phyloP scores from a whole-genome alignment of 2,797 vertebrate species.

The Rhodeus uyekii region DNA sequence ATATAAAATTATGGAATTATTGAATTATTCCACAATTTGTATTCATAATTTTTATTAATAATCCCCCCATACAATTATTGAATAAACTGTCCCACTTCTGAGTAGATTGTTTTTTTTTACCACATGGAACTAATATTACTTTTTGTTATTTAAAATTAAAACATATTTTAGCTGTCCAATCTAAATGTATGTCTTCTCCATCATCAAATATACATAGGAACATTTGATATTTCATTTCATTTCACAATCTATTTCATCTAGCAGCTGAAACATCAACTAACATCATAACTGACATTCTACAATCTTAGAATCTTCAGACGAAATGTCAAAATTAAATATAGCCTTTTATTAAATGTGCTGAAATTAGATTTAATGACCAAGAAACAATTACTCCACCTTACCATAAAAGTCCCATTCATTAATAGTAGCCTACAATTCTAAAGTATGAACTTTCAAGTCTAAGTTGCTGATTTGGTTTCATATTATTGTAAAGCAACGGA shows the following conservation, averaged over 20 bases:
- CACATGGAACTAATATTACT: no score
- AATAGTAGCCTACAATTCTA: background rate
- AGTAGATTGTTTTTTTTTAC: background rate
- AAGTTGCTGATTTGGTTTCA: background rate
- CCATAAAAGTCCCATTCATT: background rate
- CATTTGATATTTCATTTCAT: background rate
- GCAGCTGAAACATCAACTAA: background rate
- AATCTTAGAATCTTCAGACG: background rate
- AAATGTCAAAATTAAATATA: background rate
- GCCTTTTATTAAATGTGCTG: background rate
- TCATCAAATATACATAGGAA: background rate
- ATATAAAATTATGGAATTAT: no score
- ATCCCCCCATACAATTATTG: background rate
- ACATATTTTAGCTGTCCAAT: background rate
- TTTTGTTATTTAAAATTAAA: no score
- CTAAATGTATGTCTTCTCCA: background rate
- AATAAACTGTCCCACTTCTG: background rate
- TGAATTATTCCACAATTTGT: no score
- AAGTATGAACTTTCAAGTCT: background rate
- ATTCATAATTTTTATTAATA: no score
- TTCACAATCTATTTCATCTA: background rate
- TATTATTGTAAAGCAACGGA: background rate
- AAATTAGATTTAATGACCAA: background rate
- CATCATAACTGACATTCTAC: background rate
- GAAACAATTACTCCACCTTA: background rate